Base-by-base conservation (phyloP, 2,888 invertebrate genomes). In the Dasypolia templi region DNA sequence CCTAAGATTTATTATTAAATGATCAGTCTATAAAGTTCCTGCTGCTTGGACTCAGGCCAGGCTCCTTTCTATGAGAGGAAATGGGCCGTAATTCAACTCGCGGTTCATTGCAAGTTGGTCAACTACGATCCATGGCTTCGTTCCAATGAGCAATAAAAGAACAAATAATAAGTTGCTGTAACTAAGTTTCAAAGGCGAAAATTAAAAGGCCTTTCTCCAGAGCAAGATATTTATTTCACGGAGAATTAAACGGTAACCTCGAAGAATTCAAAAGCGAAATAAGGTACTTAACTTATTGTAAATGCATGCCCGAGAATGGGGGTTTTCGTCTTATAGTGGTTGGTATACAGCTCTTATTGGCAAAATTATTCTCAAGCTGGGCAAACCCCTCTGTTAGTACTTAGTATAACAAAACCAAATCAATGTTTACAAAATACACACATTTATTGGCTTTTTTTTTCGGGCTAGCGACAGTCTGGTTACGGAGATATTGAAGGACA, bases 211-310 rank as follows among this genome's bases (percentile, higher is more conserved):
- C 39, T n/a, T n/a, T 62, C 61, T 72, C 12, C 59, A 58, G 35
- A 72, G 49, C 55, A 62, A 56, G 58, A 66, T 83, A n/a, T 81
- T 80, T 80, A 80, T 68, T 83, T 77, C 69, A 73, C 39, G 46
- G 72, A 35, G n/a, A 77, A 77, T 77, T 77, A 62, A 77, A 65
- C 59, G 64, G 12, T 42, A 29, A 11, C 26, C 55, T 71, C 69
- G 32, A 42, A 29, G 55, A 51, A 29, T 53, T 83, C 49, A 72
- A 72, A 75, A 19, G 26, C 35, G 32, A 68, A n/a, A n/a, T n/a
- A n/a, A n/a, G n/a, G n/a, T n/a, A n/a, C n/a, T n/a, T 65, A 42
- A 56, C 44, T 62, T 68, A 82, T 77, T 61, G 19, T 51, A 56
- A 12, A 78, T n/a, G 29, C 51, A 35, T 61, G 58, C 1, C n/a